Evolutionary conservation across 1,140 invertebrate genomes (phyloP).

Genomic region (Sitobion miscanthi): DNA sequence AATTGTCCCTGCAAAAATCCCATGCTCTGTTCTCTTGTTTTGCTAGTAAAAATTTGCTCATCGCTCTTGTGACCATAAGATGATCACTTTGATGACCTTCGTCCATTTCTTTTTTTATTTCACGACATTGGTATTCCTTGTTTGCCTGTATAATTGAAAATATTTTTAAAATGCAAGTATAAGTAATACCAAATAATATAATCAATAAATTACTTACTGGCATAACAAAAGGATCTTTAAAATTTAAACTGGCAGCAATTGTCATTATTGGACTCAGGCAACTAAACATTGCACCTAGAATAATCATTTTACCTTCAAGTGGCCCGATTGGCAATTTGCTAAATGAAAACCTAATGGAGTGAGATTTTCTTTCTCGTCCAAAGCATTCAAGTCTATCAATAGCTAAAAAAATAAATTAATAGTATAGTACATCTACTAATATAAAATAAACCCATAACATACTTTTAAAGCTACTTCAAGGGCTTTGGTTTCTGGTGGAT

Average conservation of each 20-base stretch:
- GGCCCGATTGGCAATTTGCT: slow-evolving; percentile 73
- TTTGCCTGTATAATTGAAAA: slow-evolving; percentile 65
- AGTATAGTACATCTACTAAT: slow-evolving; percentile 26
- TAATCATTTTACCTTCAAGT: slow-evolving; percentile 80
- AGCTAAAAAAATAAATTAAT: slow-evolving; percentile 60
- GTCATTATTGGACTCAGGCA: slow-evolving; percentile 86
- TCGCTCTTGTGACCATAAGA: slow-evolving; percentile 77
- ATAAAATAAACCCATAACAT: slow-evolving; percentile 47
- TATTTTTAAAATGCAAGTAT: neutral
- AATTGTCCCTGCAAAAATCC: slow-evolving; percentile 77
- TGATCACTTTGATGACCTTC: slow-evolving; percentile 80
- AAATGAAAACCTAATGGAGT: slow-evolving; percentile 90
- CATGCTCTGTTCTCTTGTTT: slow-evolving; percentile 62
- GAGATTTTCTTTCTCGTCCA: slow-evolving; percentile 79
- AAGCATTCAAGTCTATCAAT: slow-evolving; percentile 83
- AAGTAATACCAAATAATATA: neutral
- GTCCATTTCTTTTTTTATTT: slow-evolving; percentile 70
- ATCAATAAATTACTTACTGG: slow-evolving; percentile 66
- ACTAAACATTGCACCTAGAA: slow-evolving; percentile 85
- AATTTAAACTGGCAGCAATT: slow-evolving; percentile 83
- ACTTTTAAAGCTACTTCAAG: slow-evolving; percentile 71
- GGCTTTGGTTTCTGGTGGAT: slow-evolving; percentile 72
- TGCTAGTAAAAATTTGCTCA: slow-evolving; percentile 70
- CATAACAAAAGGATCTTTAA: slow-evolving; percentile 85
- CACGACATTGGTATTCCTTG: slow-evolving; percentile 71